Evolutionary conservation across 2,888 invertebrate genomes (phyloP).

Genomic region (Polylopha cassiicola): DNA sequence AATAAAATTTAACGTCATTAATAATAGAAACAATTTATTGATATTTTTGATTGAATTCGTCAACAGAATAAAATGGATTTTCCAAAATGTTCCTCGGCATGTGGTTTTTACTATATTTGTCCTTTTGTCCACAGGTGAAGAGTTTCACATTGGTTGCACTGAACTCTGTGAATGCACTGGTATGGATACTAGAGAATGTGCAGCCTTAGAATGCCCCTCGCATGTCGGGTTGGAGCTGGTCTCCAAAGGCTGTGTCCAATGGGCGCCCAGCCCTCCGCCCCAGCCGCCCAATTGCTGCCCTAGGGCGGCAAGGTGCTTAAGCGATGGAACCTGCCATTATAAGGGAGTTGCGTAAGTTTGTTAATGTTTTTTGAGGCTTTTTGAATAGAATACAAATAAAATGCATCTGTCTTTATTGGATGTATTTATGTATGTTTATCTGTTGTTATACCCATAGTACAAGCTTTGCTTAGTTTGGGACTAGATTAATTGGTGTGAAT

Average conservation of each 20-base stretch:
- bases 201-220: constrained; percentile 88
- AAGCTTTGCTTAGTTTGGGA: no score
- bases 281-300: constrained; percentile 89
- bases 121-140: constrained; percentile 73
- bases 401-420: no score
- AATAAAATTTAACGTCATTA: neutral
- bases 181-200: constrained; percentile 81
- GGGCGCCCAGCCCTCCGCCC: constrained; percentile 89
- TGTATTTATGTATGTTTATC: no score
- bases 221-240: constrained; percentile 90
- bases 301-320: constrained; percentile 84
- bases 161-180: constrained; percentile 86
- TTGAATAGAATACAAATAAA: no score
- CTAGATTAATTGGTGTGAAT: no score
- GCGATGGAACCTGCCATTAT: constrained; percentile 89
- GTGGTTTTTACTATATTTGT: no score
- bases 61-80: neutral
- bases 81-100: no score
- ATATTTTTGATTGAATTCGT: no score
- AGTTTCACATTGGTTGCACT: constrained; percentile 89
- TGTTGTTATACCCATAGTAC: no score
- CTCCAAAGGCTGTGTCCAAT: constrained; percentile 89
- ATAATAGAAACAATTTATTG: no score
- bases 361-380: no score
- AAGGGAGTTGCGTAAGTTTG: constrained; percentile 79